phyloP scores from a whole-genome alignment of 1,140 invertebrate genomes.

The Heliothis virescens region DNA sequence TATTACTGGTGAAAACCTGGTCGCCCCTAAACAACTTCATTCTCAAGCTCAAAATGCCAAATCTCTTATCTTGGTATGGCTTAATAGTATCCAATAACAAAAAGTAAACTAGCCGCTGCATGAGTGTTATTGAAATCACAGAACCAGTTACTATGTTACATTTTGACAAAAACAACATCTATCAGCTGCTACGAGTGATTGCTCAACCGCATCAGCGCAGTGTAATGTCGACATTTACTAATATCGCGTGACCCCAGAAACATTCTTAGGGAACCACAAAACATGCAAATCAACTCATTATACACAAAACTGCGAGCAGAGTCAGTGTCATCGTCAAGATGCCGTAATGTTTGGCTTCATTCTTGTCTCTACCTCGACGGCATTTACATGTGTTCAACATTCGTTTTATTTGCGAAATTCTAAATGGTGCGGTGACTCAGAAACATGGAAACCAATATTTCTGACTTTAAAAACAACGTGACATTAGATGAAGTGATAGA shows the following conservation, averaged over 20 bases:
- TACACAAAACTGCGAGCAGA: conserved; percentile 64
- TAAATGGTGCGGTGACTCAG: conserved; percentile 10
- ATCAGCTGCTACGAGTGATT: background rate
- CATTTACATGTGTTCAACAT: conserved; percentile 33
- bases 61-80: background rate
- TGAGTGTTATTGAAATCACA: no score
- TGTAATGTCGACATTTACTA: conserved; percentile 9
- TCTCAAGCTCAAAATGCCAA: no score
- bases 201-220: background rate
- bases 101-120: no score
- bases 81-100: no score
- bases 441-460: conserved; percentile 36
- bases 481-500: conserved; percentile 46
- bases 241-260: conserved; percentile 30
- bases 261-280: conserved; percentile 63
- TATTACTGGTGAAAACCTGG: no score
- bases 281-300: conserved; percentile 72
- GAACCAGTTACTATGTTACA: conserved; percentile 15
- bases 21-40: no score
- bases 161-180: background rate
- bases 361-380: conserved; percentile 58
- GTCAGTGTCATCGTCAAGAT: conserved; percentile 63
- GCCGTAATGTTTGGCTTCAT: conserved; percentile 60
- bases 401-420: conserved; percentile 31
- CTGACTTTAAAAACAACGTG: conserved; percentile 29